Base-by-base conservation (phyloP, 2,113 vertebrate genomes). In the Porphyrio hochstetteri region DNA sequence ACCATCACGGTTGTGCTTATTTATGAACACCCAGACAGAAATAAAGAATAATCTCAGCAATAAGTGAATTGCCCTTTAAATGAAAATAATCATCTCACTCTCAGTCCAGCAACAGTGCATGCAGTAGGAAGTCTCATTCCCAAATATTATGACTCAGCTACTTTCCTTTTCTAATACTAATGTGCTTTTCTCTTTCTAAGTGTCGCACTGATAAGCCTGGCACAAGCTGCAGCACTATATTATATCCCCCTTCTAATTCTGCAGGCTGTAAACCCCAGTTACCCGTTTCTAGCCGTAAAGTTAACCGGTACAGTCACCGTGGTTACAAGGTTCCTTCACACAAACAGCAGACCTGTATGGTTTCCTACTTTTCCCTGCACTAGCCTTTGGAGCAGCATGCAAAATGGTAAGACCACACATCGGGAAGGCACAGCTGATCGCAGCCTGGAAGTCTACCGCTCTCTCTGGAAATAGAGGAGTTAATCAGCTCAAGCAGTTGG, bases 401-500 rank as follows among this genome's bases (percentile, higher is more conserved):
- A 64, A 48, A 88, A 84, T 12, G 57, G 25, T 17, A 42, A 84
- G 56, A 28, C 6, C 64, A 55, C 53, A 77, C 81, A 74, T 13
- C 90, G 50, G 27, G 65, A 53, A 33, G 31, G 21, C 27, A 20
- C 55, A 64, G 56, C 42, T 71, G 27, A 44, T 31, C 68, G 52
- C 10, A 82, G 38, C 53, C 68, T 80, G 72, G 67, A 94, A 91
- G 52, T 86, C 88, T 88, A 33, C 38, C 86, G 8, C 40, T 70
- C 25, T 70, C 27, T 65, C 60, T 46, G 96, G 97, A 78, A 92
- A 38, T 16, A 74, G 52, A 97, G 94, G 96, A 96, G 97, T 98
- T 98, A 98, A 98, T 38, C 65, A 82, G 74, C 88, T 59, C 70
- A 80, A 94, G 82, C 93, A 85, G 93, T 14, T 74, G 4, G 4